phyloP scores from a whole-genome alignment of 2,113 vertebrate species.

The Anguilla rostrata region DNA sequence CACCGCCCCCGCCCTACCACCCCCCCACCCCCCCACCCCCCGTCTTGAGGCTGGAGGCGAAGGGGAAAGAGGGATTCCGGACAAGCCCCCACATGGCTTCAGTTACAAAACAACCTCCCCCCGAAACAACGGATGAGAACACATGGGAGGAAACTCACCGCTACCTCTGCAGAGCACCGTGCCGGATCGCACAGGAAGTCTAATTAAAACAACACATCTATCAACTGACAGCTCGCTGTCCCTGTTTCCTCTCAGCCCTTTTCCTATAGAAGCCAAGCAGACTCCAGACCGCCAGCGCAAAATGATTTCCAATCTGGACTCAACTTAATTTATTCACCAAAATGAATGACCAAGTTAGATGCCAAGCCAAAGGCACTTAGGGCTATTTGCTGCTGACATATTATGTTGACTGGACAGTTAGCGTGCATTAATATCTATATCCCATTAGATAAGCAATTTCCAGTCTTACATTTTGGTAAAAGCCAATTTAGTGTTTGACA shows the following conservation, averaged over 20 bases:
- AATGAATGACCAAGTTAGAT: background rate
- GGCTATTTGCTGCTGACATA: background rate
- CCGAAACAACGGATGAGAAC: background rate
- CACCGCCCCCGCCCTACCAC: background rate
- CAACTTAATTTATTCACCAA: background rate
- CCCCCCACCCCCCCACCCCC: background rate
- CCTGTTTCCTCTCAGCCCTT: slow-evolving; percentile 12
- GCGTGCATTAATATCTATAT: background rate
- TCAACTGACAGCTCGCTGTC: slow-evolving; percentile 5
- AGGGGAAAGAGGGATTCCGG: slow-evolving; percentile 5
- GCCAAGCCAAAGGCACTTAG: background rate
- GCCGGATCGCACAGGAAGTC: slow-evolving; percentile 14
- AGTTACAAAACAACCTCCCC: background rate
- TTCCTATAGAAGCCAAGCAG: slow-evolving; percentile 42
- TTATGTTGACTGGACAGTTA: background rate
- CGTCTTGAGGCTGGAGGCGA: background rate
- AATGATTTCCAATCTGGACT: background rate
- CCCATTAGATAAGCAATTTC: background rate
- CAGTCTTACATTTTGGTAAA: background rate
- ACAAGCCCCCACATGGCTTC: background rate
- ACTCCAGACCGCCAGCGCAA: background rate
- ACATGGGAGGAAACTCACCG: background rate
- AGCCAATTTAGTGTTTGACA: background rate
- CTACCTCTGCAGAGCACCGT: background rate
- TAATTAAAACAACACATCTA: slow-evolving; percentile 25